phyloP scores from a whole-genome alignment of 2,888 invertebrate species.

The Ichneumoninae sp. region DNA sequence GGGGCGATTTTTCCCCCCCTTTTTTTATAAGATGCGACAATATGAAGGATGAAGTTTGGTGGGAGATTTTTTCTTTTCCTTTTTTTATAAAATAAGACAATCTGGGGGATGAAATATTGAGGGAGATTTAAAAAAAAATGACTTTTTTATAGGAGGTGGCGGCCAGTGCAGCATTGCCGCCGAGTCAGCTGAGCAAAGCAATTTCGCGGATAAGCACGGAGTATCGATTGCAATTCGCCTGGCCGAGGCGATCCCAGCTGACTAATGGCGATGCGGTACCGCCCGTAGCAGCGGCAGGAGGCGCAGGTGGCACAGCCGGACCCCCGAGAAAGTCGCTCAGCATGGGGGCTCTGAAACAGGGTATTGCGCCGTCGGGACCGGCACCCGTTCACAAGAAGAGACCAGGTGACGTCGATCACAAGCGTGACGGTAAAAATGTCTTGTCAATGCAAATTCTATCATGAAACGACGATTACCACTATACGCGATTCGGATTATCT shows the following conservation, averaged over 20 bases:
- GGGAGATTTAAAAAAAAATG: background rate
- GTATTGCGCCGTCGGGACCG: constrained; percentile 84
- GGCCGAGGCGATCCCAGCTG: constrained; percentile 89
- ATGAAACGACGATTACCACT: background rate
- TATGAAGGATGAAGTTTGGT: too few species aligned
- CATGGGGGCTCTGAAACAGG: constrained; percentile 92
- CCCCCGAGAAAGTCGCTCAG: constrained; percentile 93
- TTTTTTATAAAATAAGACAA: background rate
- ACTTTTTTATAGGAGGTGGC: constrained; percentile 78
- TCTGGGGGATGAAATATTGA: background rate
- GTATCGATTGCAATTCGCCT: constrained; percentile 95
- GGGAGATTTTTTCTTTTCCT: background rate
- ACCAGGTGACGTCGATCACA: constrained; percentile 88
- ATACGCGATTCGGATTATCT: background rate
- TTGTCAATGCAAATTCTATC: constrained; percentile 19
- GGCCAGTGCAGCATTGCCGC: constrained; percentile 78
- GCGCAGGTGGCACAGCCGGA: constrained; percentile 83
- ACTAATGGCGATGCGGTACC: constrained; percentile 86
- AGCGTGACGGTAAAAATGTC: constrained; percentile 82
- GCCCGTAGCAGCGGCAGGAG: constrained; percentile 85
- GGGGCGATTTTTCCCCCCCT: too few species aligned
- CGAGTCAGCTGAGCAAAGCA: constrained; percentile 90
- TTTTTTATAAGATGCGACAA: too few species aligned
- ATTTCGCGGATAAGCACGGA: constrained; percentile 92
- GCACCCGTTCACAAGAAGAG: constrained; percentile 89